Percentiles rank a stretch among this genome's conserved stretches.
phyloP scores from a whole-genome alignment of 2,797 vertebrate species.

The Gymnoscopelus braueri region DNA sequence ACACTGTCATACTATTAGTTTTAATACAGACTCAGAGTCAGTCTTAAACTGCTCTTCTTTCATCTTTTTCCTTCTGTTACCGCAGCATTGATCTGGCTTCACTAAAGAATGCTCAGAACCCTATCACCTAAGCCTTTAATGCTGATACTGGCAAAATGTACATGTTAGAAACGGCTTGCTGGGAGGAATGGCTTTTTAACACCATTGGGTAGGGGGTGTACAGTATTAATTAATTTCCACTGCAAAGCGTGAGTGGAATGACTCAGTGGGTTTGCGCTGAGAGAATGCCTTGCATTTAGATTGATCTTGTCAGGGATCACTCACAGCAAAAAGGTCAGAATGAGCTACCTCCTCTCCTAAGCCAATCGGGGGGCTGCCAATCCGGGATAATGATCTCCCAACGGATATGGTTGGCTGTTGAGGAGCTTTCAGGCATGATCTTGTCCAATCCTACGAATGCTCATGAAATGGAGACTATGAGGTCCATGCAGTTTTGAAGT shows the following conservation, averaged over 20 bases:
- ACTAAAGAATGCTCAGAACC: slow-evolving; percentile 33
- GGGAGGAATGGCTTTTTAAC: slow-evolving; percentile 48
- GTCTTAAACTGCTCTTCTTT: slow-evolving; percentile 15
- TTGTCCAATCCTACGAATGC: slow-evolving; percentile 51
- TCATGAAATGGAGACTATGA: slow-evolving; percentile 45
- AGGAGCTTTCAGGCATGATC: slow-evolving; percentile 52
- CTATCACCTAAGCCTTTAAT: slow-evolving; percentile 47
- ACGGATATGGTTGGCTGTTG: slow-evolving; percentile 64
- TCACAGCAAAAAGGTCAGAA: slow-evolving; percentile 67
- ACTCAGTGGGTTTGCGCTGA: slow-evolving; percentile 62
- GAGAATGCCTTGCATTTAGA: slow-evolving; percentile 64
- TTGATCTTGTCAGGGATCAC: slow-evolving; percentile 72
- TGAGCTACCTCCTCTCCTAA: slow-evolving; percentile 51
- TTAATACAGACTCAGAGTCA: not conserved
- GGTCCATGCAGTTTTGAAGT: slow-evolving; percentile 36
- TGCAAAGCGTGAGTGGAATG: slow-evolving; percentile 62
- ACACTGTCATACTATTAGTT: not conserved
- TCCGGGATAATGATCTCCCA: slow-evolving; percentile 68
- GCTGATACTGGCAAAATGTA: slow-evolving; percentile 52
- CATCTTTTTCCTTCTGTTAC: slow-evolving; percentile 19
- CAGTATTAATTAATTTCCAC: slow-evolving; percentile 64
- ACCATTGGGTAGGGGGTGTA: slow-evolving; percentile 53
- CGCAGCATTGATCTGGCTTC: slow-evolving; percentile 34
- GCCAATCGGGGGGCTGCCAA: slow-evolving; percentile 66
- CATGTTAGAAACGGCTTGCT: slow-evolving; percentile 44